Evolutionary conservation across 2,797 vertebrate genomes (phyloP), one percentile per base, ranked within the genome.

Genomic region (Rousettus madagascariensis): DNA sequence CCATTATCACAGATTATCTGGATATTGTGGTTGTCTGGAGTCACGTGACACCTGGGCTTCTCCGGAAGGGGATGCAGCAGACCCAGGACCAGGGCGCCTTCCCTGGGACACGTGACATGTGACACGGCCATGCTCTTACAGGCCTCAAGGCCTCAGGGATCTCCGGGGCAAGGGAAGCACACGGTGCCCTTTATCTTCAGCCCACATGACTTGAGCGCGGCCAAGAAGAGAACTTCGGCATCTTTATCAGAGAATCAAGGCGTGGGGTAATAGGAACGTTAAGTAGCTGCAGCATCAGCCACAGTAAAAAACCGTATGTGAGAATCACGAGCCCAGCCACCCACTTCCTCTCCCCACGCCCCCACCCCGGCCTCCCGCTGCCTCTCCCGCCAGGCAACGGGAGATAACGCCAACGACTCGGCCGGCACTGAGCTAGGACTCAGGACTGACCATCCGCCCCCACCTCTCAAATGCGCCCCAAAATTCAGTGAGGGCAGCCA

Each of bases 241-340:
- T 59, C 82, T 33, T 71, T 94, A 96, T 84, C 96, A 68, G 30
- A 79, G 74, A n/a, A 94, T 89, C 96, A 49, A 82, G 36, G 28
- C 12, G 2, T 86, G 92, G 57, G 92, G 95, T 83, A 78, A 94
- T 0, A 63, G 57, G n/a, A 69, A 90, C 16, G 6, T 55, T 91
- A 33, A 68, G 71, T 4, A 38, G 59, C 96, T 72, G 38, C 88
- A 82, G 74, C 28, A 57, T 26, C 41, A 36, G 59, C 83, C 33
- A 22, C 61, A n/a, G 13, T 22, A 9, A 36, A 57, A 87, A 22
- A 4, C 19, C 33, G 3, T 36, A 41, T 4, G 2, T 38, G 22
- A 55, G 71, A 69, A 74, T 59, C 92, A 46, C 1, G 2, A 24
- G 36, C 33, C 68, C 53, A 4, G 43, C 28, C 59, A 41, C 51